Evolutionary conservation across 2,888 invertebrate species (phyloP).

Genomic region (Acleris cristana): DNA sequence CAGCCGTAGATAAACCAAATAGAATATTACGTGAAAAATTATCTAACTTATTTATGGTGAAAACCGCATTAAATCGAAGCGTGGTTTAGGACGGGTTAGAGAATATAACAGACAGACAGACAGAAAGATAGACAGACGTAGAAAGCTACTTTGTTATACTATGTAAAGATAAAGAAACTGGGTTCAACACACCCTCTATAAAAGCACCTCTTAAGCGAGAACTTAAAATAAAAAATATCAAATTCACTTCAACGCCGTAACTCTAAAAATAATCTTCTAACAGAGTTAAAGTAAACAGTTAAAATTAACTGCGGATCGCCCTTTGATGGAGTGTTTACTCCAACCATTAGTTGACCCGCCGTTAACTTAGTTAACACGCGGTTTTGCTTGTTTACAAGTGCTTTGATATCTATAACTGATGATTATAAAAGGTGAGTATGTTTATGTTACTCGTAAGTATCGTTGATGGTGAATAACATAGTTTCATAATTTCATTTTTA

Average conservation of each 20-base stretch:
- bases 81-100: too few species aligned
- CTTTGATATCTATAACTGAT: conserved; percentile 2
- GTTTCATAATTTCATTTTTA: too few species aligned
- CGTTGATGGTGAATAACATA: too few species aligned
- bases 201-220: background rate
- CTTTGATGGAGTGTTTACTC: conserved; percentile 22
- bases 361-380: conserved; percentile 12
- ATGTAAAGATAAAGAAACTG: too few species aligned
- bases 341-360: conserved; percentile 13
- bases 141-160: too few species aligned
- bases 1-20: too few species aligned
- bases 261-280: conserved; percentile 15
- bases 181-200: background rate
- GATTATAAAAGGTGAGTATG: background rate
- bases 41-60: too few species aligned
- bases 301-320: conserved; percentile 15
- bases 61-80: too few species aligned
- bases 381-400: background rate
- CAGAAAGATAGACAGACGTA: too few species aligned
- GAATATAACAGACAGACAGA: too few species aligned
- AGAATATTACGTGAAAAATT: too few species aligned
- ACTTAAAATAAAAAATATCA: background rate
- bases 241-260: conserved; percentile 4
- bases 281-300: conserved; percentile 18
- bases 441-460: too few species aligned